Conservation (phyloP, 1,140 invertebrate genomes). For the Hesperophylax magnus region DNA sequence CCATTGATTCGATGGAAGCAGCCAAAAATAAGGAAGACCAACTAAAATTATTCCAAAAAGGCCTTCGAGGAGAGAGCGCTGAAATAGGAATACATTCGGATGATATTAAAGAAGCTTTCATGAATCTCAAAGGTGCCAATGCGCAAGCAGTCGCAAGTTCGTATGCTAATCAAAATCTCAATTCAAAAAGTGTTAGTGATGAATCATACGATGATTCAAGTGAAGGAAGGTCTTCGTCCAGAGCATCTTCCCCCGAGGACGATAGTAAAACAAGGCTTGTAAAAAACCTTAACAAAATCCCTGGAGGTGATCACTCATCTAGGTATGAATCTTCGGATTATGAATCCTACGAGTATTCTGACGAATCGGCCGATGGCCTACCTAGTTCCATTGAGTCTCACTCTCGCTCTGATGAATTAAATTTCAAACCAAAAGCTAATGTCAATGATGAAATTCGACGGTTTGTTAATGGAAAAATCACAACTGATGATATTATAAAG, state of each 20-base stretch:
- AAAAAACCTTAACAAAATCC: background rate
- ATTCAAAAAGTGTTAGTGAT: background rate
- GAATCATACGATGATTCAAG: background rate
- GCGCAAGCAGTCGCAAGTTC: background rate
- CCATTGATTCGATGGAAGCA: background rate
- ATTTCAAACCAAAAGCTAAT: background rate
- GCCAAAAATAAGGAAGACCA: background rate
- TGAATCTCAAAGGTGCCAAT: background rate
- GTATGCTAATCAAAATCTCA: background rate
- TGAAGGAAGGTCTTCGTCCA: background rate
- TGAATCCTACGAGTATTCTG: conserved; percentile 7
- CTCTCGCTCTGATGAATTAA: conserved; percentile 24
- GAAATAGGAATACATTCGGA: conserved; percentile 4
- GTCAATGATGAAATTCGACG: conserved; percentile 15
- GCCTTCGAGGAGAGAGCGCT: background rate
- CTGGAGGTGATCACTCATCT: background rate
- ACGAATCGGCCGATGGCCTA: conserved; percentile 28
- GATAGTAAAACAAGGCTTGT: background rate
- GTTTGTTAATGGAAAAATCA: conserved; percentile 26
- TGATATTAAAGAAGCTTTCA: conserved; percentile 2
- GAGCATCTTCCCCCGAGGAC: background rate
- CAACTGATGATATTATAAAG: conserved; percentile 1
- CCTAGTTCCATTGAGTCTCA: conserved; percentile 41
- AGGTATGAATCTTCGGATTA: conserved; percentile 3
- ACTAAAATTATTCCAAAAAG: background rate